Evolutionary conservation across 2,797 vertebrate species (phyloP).

Genomic region (Clarias fuscus): DNA sequence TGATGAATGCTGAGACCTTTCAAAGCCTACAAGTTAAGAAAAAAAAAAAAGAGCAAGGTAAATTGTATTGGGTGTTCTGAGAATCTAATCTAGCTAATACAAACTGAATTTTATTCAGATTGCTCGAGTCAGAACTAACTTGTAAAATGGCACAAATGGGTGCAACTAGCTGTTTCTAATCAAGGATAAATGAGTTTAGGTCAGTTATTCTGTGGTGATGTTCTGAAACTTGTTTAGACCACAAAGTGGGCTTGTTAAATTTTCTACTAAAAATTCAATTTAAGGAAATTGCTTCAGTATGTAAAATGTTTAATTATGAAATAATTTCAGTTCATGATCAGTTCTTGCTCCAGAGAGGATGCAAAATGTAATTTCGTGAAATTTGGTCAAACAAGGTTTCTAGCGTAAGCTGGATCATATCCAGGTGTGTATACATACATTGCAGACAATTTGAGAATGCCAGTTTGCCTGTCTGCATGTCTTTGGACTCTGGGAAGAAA

Average conservation of each 20-base stretch:
- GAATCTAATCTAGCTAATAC: background rate
- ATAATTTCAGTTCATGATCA: background rate
- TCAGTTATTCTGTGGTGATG: background rate
- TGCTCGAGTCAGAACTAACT: no score
- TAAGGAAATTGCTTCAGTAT: background rate
- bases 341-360: background rate
- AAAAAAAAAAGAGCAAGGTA: no score
- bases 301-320: no score
- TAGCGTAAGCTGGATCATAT: no score
- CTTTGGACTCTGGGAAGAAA: no score
- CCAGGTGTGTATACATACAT: no score
- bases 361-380: no score
- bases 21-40: no score
- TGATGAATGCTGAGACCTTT: background rate
- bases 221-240: background rate
- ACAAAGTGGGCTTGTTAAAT: background rate
- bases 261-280: background rate
- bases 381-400: background rate
- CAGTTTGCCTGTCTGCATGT: no score
- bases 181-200: background rate
- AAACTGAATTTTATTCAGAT: background rate
- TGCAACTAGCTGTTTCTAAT: background rate
- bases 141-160: no score
- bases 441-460: no score
- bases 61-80: background rate